Evolutionary conservation across 2,113 vertebrate genomes (phyloP).

Genomic region (Thymallus thymallus): DNA sequence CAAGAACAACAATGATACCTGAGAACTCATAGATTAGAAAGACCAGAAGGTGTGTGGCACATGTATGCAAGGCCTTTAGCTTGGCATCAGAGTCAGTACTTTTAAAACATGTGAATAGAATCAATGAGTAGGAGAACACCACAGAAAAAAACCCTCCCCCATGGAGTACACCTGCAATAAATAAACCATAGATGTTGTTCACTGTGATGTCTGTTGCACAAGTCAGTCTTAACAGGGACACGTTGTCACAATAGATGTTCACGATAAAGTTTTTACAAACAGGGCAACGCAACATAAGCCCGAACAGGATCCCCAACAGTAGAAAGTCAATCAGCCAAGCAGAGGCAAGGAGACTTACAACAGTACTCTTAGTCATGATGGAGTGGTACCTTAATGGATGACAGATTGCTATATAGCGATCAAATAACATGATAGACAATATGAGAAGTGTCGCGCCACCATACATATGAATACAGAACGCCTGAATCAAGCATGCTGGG

Average conservation of each 20-base stretch:
- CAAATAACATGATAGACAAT: slow-evolving; percentile 40
- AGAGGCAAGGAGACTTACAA: slow-evolving; percentile 12
- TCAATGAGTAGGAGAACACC: slow-evolving; percentile 25
- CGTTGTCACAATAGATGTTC: slow-evolving; percentile 29
- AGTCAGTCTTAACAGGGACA: slow-evolving; percentile 12
- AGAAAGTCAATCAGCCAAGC: slow-evolving; percentile 26
- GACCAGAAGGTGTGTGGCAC: slow-evolving; percentile 30
- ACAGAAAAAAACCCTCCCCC: slow-evolving; percentile 9
- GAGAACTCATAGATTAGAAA: slow-evolving; percentile 37
- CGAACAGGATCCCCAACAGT: slow-evolving; percentile 9
- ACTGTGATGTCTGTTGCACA: slow-evolving; percentile 26
- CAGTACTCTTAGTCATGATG: slow-evolving; percentile 24
- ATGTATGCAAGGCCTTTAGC: slow-evolving; percentile 32
- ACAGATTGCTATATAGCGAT: slow-evolving; percentile 44
- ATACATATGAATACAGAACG: slow-evolving; percentile 35
- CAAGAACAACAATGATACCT: slow-evolving; percentile 14
- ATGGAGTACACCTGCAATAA: slow-evolving; percentile 22
- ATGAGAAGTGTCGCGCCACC: slow-evolving; percentile 26
- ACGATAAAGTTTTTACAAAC: slow-evolving; percentile 20
- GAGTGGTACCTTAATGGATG: slow-evolving; percentile 32
- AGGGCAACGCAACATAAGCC: slow-evolving; percentile 18
- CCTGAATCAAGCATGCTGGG: slow-evolving; percentile 34
- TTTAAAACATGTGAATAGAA: slow-evolving; percentile 31
- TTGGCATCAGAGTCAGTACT: slow-evolving; percentile 22
- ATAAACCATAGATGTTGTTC: slow-evolving; percentile 38